These are phyloP conservation scores for Drosophila ogumai DNA, from an alignment of 1,140 invertebrate genomes.

Conservation along the genomic window DNA sequence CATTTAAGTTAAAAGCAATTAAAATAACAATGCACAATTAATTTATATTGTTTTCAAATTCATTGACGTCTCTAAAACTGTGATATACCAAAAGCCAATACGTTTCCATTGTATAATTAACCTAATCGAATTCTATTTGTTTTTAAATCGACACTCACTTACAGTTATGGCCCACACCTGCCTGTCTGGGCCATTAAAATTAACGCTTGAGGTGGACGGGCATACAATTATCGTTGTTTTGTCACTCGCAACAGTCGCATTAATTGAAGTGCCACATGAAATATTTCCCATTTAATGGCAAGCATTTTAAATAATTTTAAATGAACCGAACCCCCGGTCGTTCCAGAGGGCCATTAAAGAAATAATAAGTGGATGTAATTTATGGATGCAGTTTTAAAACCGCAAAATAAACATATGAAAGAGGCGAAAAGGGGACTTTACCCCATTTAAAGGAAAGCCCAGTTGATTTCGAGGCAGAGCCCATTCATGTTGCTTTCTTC, in stretches of 20 bases:
- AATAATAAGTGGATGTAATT: constrained; percentile 62
- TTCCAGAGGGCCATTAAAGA: constrained; percentile 52
- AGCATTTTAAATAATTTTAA: constrained; percentile 61
- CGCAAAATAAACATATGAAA: constrained; percentile 32
- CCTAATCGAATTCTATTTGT: constrained; percentile 1
- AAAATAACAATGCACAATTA: background rate
- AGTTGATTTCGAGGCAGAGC: constrained; percentile 29
- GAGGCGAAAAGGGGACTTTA: constrained; percentile 2
- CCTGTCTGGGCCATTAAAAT: constrained; percentile 30
- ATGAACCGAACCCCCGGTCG: constrained; percentile 39
- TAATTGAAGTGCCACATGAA: constrained; percentile 56
- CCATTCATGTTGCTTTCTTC: constrained; percentile 11
- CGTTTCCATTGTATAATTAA: background rate
- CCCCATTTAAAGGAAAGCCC: constrained; percentile 32
- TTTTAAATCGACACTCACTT: constrained; percentile 21
- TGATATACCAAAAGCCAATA: background rate
- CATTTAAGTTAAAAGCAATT: background rate
- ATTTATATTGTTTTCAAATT: background rate
- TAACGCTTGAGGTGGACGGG: constrained; percentile 10
- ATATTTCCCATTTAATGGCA: constrained; percentile 48
- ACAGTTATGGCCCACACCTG: constrained; percentile 29
- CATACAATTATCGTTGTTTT: constrained; percentile 43
- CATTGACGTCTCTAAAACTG: background rate
- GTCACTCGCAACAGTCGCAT: constrained; percentile 46
- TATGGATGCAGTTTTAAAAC: constrained; percentile 51